phyloP scores from a whole-genome alignment of 2,113 vertebrate species.

The Synodontis membranacea region DNA sequence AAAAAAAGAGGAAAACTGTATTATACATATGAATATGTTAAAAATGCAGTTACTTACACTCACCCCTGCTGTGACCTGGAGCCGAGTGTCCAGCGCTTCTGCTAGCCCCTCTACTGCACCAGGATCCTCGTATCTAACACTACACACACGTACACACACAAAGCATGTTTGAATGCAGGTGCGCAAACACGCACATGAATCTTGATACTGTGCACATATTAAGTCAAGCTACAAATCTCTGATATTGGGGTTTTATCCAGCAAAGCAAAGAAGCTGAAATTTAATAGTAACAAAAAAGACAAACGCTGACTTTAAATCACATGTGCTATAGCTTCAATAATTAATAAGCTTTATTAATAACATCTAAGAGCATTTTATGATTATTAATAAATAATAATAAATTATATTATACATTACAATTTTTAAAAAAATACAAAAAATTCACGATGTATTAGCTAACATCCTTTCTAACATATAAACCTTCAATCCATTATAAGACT shows the following conservation, averaged over 20 bases:
- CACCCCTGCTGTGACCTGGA: constrained; percentile 76
- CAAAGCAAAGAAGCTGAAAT: background rate
- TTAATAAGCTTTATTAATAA: background rate
- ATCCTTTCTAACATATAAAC: too few relatives aligned
- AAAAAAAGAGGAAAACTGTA: background rate
- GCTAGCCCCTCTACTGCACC: constrained; percentile 74
- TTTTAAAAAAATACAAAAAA: too few relatives aligned
- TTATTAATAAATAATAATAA: too few relatives aligned
- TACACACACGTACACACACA: constrained; percentile 46
- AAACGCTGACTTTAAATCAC: background rate
- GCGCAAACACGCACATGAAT: background rate
- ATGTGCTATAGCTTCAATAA: background rate
- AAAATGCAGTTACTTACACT: constrained; percentile 45
- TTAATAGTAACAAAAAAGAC: background rate
- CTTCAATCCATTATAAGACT: too few relatives aligned
- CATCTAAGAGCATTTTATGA: background rate
- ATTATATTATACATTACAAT: background rate
- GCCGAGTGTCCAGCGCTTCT: constrained; percentile 72
- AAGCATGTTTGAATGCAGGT: constrained; percentile 7
- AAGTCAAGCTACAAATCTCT: background rate
- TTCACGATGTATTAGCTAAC: too few relatives aligned
- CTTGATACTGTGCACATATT: background rate
- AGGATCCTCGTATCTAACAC: constrained; percentile 76
- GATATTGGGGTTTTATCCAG: background rate
- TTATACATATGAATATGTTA: background rate